Base-by-base conservation (phyloP, 2,888 invertebrate species). In the Keiferia lycopersicella region DNA sequence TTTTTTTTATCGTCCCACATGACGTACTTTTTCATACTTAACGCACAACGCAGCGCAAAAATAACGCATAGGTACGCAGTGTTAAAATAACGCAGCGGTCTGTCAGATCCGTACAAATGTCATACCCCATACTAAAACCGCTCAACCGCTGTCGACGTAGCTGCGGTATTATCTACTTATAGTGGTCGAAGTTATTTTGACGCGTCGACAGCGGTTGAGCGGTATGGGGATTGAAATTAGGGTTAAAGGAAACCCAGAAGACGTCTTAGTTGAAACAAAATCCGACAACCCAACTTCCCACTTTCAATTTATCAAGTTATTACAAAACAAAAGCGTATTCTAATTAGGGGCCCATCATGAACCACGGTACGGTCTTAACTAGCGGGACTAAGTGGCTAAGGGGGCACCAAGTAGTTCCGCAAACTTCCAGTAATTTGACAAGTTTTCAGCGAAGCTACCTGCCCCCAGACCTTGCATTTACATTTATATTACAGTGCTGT, bases 401-500 rank as follows among this genome's bases (percentile, higher is more conserved):
- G 58, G 51, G 51, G 51, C 51, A 53, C 57, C 18, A 18, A 64
- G 53, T 61, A 63, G 65, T 64, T 53, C 63, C 65, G 61, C 34
- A 73, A 79, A 68, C 78, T 78, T 65, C 11, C 65, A 71, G 73
- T 74, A 79, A 78, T 77, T 78, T 76, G 73, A 73, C 75, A 80
- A 79, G 76, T 80, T 80, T 71, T 68, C 76, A 75, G 75, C 74
- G 78, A 74, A 59, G 58, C 38, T 59, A 59, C 58, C 58, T 59
- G 58, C 22, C 51, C 51, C 51, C 26, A 14, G 41, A 41, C 58
- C 58, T 14, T 0, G 58, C 41, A 59, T 59, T 59, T 59, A 59
- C 58, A 59, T 59, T 59, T 59, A 39, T 59, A 59, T 59, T 59
- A 59, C 39, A 38, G 18, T n/a, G 58, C 16, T 59, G 58, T 50